Percentiles rank a stretch among this genome's conserved stretches.
These are phyloP conservation scores for Lepidurus couesii DNA, from an alignment of 1,140 invertebrate species.

Conservation along the genomic window DNA sequence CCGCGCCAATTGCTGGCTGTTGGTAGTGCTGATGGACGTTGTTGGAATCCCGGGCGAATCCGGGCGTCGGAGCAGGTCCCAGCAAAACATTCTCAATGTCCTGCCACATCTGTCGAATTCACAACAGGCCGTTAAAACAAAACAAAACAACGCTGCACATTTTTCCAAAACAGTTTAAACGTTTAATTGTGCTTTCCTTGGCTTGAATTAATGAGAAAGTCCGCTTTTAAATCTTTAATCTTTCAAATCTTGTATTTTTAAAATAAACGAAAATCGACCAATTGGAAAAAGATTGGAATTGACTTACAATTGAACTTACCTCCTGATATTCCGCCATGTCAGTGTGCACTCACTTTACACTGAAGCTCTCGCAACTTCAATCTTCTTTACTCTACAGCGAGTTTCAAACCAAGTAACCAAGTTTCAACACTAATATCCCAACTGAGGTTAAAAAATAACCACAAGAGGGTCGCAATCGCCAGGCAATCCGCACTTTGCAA, in stretches of 20 bases:
- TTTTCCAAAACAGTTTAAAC: too few species aligned
- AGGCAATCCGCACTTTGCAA: too few species aligned
- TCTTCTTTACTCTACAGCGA: neutral
- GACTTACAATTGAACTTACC: neutral
- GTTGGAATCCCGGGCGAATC: neutral
- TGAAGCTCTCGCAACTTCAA: neutral
- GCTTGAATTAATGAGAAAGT: too few species aligned
- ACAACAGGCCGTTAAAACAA: too few species aligned
- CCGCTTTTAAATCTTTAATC: too few species aligned
- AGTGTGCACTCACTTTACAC: neutral
- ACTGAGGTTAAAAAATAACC: neutral
- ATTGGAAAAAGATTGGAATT: too few species aligned
- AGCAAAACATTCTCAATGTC: slow-evolving; percentile 50
- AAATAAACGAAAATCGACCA: too few species aligned
- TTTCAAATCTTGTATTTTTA: too few species aligned
- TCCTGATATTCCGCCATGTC: slow-evolving; percentile 6
- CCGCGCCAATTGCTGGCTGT: neutral
- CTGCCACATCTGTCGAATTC: slow-evolving; percentile 48
- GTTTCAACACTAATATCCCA: neutral
- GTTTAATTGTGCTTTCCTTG: too few species aligned
- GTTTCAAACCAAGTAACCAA: neutral
- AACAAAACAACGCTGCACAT: too few species aligned
- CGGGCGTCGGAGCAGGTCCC: slow-evolving; percentile 30
- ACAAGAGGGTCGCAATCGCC: too few species aligned
- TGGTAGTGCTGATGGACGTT: slow-evolving; percentile 26